These are phyloP conservation scores for Coenobita brevimanus DNA, from an alignment of 1,140 invertebrate genomes.

Conservation along the genomic window DNA sequence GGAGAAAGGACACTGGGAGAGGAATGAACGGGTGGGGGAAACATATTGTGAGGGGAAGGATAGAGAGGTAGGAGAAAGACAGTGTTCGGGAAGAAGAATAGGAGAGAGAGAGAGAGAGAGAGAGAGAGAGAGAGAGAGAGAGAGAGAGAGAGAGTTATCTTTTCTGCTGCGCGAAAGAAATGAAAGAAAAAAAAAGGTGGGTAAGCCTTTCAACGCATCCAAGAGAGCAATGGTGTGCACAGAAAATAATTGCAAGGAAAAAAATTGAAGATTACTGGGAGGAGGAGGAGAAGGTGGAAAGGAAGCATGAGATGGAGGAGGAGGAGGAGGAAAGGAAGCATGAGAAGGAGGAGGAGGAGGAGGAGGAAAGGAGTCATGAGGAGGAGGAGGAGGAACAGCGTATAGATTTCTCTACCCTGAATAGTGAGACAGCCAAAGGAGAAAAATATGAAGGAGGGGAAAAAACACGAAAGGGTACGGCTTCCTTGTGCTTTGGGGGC, in stretches of 20 bases:
- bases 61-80: not conserved
- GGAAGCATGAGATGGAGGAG: not conserved
- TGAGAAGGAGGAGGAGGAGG: not conserved
- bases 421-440: no score
- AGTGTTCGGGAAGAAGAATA: not conserved
- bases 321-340: not conserved
- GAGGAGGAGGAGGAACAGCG: not conserved
- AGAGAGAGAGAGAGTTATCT: constrained; percentile 1
- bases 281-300: no score
- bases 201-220: no score
- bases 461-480: not conserved
- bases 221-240: no score
- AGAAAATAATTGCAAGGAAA: no score
- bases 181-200: no score
- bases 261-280: no score
- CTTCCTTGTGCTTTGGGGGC: no score
- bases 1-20: no score
- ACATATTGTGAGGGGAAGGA: not conserved
- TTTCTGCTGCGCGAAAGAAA: no score
- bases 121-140: constrained; percentile 1
- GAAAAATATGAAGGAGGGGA: not conserved
- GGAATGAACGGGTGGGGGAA: not conserved
- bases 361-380: not conserved
- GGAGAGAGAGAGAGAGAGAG: not conserved
- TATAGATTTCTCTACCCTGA: no score